These are phyloP conservation scores for Melanotaenia parkinsoni DNA, from an alignment of 2,797 vertebrate species.

Conservation along the genomic window DNA sequence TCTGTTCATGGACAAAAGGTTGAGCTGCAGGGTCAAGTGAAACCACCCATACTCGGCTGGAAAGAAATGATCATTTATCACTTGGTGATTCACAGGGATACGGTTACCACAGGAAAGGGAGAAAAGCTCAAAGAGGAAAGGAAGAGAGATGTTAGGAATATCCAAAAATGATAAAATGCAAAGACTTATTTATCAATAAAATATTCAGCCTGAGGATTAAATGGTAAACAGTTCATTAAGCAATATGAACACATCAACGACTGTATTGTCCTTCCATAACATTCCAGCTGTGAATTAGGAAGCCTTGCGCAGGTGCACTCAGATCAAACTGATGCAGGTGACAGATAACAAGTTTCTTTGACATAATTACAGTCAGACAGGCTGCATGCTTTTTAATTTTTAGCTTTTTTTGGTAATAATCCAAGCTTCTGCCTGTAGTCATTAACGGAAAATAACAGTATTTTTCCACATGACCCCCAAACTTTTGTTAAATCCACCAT, in stretches of 20 bases:
- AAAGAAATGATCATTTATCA: constrained; percentile 90
- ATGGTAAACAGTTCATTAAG: constrained; percentile 1
- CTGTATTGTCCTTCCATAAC: constrained; percentile 26
- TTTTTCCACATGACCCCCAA: background rate
- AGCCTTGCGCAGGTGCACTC: constrained; percentile 49
- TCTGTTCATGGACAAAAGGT: constrained; percentile 62
- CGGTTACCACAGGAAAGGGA: constrained; percentile 74
- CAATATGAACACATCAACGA: constrained; percentile 10
- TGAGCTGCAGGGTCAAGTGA: constrained; percentile 75
- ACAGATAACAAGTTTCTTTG: constrained; percentile 41
- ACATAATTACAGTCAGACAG: constrained; percentile 33
- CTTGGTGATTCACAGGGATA: constrained; percentile 86
- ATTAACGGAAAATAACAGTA: background rate
- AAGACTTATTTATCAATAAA: background rate
- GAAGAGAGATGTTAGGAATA: constrained; percentile 14
- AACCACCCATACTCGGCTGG: constrained; percentile 83
- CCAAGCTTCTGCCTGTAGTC: background rate
- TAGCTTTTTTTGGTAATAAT: constrained; percentile 4
- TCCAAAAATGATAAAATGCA: constrained; percentile 2
- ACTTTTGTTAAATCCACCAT: constrained; percentile 18
- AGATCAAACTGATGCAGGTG: constrained; percentile 49
- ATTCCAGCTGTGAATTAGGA: constrained; percentile 36
- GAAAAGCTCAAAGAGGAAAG: constrained; percentile 26
- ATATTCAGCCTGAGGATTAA: background rate
- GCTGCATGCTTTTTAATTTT: constrained; percentile 21